A percentile compares a stretch with the other conserved stretches of the same genome.
phyloP scores from a whole-genome alignment of 2,113 vertebrate genomes.

The Ptyas mucosa region DNA sequence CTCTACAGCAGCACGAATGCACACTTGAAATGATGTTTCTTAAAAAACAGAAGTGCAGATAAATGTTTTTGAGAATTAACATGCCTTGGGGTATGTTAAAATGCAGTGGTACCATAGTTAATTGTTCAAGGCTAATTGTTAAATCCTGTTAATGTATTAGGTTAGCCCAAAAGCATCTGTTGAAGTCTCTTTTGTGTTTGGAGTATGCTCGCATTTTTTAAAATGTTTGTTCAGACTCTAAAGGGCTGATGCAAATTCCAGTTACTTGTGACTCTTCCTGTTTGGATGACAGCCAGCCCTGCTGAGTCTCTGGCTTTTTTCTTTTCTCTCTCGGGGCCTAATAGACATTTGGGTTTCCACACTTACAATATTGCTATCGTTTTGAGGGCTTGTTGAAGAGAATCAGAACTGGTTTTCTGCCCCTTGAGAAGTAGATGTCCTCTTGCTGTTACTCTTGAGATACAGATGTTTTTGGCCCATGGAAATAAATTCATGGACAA shows the following conservation, averaged over 20 bases:
- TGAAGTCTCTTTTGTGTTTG: background rate
- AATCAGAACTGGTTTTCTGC: background rate
- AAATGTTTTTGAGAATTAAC: background rate
- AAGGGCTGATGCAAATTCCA: background rate
- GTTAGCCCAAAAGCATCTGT: background rate
- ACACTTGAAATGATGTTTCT: background rate
- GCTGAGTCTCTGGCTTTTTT: conserved; percentile 30
- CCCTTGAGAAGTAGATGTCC: background rate
- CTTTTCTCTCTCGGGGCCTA: conserved; percentile 8
- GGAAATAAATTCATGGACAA: background rate
- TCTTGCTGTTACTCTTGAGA: background rate
- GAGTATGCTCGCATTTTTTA: background rate
- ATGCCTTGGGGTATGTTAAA: background rate
- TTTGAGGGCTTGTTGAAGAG: background rate
- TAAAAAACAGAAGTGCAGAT: background rate
- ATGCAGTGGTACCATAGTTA: background rate
- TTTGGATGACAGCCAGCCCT: background rate
- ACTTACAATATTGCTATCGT: background rate
- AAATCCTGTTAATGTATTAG: background rate
- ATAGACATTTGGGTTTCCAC: conserved; percentile 4
- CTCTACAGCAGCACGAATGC: background rate
- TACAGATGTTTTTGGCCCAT: rapidly evolving
- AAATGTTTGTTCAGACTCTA: conserved; percentile 21
- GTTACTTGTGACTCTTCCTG: conserved; percentile 6
- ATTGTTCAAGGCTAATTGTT: background rate